phyloP scores from a whole-genome alignment of 1,140 invertebrate genomes.

The Paralvinella palmiformis region DNA sequence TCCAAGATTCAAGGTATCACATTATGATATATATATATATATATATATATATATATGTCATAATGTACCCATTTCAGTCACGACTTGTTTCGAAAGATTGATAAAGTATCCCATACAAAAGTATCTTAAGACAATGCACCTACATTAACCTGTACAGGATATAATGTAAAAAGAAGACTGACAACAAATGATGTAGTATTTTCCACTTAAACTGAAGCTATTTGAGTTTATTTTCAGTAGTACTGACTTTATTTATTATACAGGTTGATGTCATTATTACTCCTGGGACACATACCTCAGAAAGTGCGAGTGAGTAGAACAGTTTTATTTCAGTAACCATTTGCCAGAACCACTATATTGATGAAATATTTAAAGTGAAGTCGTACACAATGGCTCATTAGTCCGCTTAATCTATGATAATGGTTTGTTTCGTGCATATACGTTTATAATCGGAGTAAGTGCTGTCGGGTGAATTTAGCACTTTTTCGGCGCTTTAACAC shows the following conservation, averaged over 20 bases:
- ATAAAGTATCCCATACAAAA: not conserved
- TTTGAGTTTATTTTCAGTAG: no score
- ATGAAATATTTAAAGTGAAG: not conserved
- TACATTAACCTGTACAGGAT: not conserved
- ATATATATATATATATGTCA: not conserved
- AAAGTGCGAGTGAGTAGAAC: conserved; percentile 59
- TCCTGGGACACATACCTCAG: conserved; percentile 86
- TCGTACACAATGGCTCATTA: not conserved
- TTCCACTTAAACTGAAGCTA: no score
- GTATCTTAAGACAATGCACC: not conserved
- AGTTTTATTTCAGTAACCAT: not conserved
- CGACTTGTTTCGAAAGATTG: not conserved
- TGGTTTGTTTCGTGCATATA: not conserved
- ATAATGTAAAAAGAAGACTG: conserved; percentile 1
- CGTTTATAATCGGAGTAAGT: not conserved
- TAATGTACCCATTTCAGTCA: not conserved
- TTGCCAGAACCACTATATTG: not conserved
- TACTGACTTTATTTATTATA: conserved; percentile 50
- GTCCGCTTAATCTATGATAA: not conserved
- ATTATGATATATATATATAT: not conserved
- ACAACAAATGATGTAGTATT: not conserved
- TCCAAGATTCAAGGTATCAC: conserved; percentile 53
- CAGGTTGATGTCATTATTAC: conserved; percentile 86
- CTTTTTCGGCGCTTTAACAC: not conserved
- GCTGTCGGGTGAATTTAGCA: not conserved